Evolutionary conservation across 2,888 invertebrate species (phyloP), one percentile per base, ranked within the genome.

Genomic region (Cryptops parisi): DNA sequence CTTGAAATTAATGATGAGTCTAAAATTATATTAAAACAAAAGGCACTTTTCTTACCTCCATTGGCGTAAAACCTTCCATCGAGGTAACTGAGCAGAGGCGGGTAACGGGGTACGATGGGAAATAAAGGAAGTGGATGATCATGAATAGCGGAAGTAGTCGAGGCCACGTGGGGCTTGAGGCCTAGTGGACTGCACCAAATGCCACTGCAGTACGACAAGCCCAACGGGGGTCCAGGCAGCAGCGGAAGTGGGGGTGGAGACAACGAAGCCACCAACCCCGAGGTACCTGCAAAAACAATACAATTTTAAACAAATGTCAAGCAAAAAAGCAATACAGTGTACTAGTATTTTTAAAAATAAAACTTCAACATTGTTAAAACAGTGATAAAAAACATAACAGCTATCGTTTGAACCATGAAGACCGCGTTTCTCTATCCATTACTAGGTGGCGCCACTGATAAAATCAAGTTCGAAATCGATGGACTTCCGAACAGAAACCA

Each of bases 31-130:
- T n/a, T n/a, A n/a, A n/a, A n/a, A n/a, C n/a, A n/a, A n/a, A n/a
- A n/a, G n/a, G n/a, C n/a, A n/a, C n/a, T n/a, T n/a, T n/a, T n/a
- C 49, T 49, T 19, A 49, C 49, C 39, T 19, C 17, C 17, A 3
- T 22, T 17, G 22, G 38, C n/a, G 39, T 49, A 49, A 3, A 49
- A 22, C 3, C 49, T 22, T 17, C 49, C 40, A n/a, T 49, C 49
- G 19, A 49, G 49, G 23, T 49, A 49, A 40, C 39, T 49, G 39
- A 49, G 39, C 3, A 49, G 49, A n/a, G 49, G 49, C 2, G 49
- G 49, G 23, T 49, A 49, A 5, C 49, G 38, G n/a, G 49, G 49
- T 40, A 49, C n/a, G 40, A 49, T n/a, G n/a, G 49, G 49, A n/a
- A 49, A 49, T 4, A 49, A 40, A 17, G 49, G 49, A 38, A 39